Evolutionary conservation across 2,113 vertebrate species (phyloP), one percentile per base, ranked within the genome.

Genomic region (Sinocyclocheilus grahami): DNA sequence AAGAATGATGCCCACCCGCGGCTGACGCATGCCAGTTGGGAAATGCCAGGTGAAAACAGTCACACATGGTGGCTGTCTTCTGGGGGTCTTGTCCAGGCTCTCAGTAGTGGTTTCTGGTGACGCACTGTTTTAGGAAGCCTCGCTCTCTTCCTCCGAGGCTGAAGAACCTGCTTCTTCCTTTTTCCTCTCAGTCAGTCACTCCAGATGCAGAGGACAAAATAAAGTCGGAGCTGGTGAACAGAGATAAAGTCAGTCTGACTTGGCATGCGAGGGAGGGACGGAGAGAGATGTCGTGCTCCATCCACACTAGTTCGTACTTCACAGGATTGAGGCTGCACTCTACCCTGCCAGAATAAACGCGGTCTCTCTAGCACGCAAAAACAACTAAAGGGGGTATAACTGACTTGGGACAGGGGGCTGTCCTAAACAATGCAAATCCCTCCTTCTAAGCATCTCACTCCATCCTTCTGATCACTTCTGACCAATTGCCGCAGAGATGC

Each of bases 21-120:
- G 96, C 96, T 90, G 97, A 97, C 90, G 96, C 97, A 88, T 97
- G 95, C 98, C 98, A 99, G 96, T 97, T 96, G 92, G 97, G 97
- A 94, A 99, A 97, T 90, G 97, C 96, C 93, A 97, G 93, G 93
- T 99, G 98, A 95, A 99, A 99, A 92, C 97, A 99, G 97, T 99
- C 98, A 91, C 98, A 99, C 98, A 99, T 99, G 95, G 92, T 94
- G 96, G 92, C 88, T 72, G 91, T 91, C 86, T 80, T 87, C 86
- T 58, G 87, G 82, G 89, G 91, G 48, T 90, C 91, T 87, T 85
- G 87, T 63, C 71, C 88, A 63, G 20, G 24, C 37, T 27, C 51
- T 60, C 12, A 76, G 6, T 14, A 37, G 78, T 10, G 33, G n/a
- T 80, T 85, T 85, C 42, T 42, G 42, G 42, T 42, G 42, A 42